Base-by-base conservation (phyloP, 2,113 vertebrate genomes). In the Poecilia latipinna region DNA sequence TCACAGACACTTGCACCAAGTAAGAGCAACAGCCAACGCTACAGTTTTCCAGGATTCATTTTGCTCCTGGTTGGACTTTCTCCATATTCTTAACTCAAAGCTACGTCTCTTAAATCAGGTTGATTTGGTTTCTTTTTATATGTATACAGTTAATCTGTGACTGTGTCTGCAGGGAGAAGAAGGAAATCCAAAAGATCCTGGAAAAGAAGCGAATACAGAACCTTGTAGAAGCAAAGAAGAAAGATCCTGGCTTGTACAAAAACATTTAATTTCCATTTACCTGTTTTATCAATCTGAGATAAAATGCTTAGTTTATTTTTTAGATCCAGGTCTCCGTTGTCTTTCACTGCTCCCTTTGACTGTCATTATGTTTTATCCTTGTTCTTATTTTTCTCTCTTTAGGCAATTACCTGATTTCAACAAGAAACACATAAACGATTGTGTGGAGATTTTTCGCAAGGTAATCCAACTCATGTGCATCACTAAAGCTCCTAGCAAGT, bases 321-420 rank as follows among this genome's bases (percentile, higher is more conserved):
- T 62, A 62, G 31, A 32, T 15, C 48, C 42, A 29, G 17, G 3
- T 4, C n/a, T 2, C 3, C 32, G 13, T 26, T 26, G 31, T 13
- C 63, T 42, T 60, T 33, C 0, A 26, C 37, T 68, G n/a, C 3
- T 61, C 42, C 0, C 24, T 26, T 32, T 73, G n/a, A 42, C 13
- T 4, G 60, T 57, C 2, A 65, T 51, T 26, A 12, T 1, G 19
- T 24, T 57, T 24, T 6, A 2, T 28, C 26, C 15, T n/a, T 48
- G 17, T 69, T 0, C 76, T 32, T 63, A 8, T 26, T 26, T 74
- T 29, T 61, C 42, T 75, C 33, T 85, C 54, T 82, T 12, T 28
- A 95, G 94, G 79, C 96, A 97, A 60, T 88, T 96, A 84, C 95
- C 93, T 0, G 96, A 97, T 83, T 97, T 97, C 77, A 97, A 96